A percentile compares a stretch with the other conserved stretches of the same genome.
phyloP scores from a whole-genome alignment of 2,113 vertebrate species.

The Leptocoma aspasia region DNA sequence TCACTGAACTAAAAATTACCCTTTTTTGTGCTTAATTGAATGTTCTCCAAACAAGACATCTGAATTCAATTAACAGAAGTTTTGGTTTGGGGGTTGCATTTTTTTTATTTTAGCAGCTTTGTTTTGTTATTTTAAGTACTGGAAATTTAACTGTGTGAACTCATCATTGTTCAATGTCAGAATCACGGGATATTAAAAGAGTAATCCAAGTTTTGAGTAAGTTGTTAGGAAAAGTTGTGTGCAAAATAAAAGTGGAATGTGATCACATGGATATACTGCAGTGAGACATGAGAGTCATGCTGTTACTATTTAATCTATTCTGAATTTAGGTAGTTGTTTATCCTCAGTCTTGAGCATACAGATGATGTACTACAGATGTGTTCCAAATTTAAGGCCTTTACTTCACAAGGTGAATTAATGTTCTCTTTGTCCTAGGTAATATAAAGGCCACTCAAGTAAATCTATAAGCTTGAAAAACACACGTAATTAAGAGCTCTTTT shows the following conservation, averaged over 20 bases:
- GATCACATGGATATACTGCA: not conserved
- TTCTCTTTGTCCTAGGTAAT: not conserved
- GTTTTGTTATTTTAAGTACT: constrained; percentile 34
- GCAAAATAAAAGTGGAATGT: not conserved
- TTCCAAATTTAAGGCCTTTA: not conserved
- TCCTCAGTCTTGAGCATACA: not conserved
- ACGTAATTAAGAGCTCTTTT: not conserved
- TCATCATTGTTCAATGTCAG: not conserved
- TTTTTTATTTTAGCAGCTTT: not conserved
- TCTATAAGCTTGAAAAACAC: not conserved
- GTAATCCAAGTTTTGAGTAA: not conserved
- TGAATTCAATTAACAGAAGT: constrained; percentile 30
- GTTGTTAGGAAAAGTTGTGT: not conserved
- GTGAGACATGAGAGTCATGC: not conserved
- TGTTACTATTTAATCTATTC: not conserved
- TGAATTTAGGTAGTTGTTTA: not conserved
- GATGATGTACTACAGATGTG: not conserved
- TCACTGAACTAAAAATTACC: not conserved
- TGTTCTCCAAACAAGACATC: constrained; percentile 8
- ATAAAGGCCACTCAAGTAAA: not conserved
- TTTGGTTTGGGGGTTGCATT: not conserved
- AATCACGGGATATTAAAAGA: not conserved
- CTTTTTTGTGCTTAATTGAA: not conserved
- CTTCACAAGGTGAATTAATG: not conserved
- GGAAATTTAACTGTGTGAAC: constrained; percentile 9